phyloP scores from a whole-genome alignment of 2,113 vertebrate species.

The Pipa parva region DNA sequence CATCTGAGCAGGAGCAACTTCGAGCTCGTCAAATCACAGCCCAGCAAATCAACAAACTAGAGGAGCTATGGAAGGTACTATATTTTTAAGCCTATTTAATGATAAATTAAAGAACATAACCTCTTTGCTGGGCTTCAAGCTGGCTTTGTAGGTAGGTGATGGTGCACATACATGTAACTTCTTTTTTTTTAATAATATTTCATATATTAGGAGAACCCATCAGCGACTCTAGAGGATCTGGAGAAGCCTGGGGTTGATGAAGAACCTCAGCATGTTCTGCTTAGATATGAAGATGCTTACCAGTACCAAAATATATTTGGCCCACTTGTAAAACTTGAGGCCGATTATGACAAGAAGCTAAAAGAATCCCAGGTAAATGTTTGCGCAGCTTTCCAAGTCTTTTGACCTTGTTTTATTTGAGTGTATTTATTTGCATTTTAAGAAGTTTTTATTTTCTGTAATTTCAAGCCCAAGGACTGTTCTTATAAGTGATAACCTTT shows the following conservation, averaged over 20 bases:
- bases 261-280: slow-evolving; percentile 92
- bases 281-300: slow-evolving; percentile 95
- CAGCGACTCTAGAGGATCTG: slow-evolving; percentile 90
- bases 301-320: slow-evolving; percentile 99
- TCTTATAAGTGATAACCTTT: no score
- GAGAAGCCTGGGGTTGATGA: slow-evolving; percentile 97
- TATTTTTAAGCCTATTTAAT: not conserved
- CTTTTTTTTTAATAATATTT: not conserved
- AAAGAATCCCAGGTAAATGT: slow-evolving; percentile 95
- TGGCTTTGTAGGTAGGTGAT: not conserved
- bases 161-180: not conserved
- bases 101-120: no score
- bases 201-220: slow-evolving; percentile 83
- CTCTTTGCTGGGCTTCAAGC: no score
- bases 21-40: slow-evolving; percentile 92
- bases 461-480: no score
- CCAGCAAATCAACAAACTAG: slow-evolving; percentile 96
- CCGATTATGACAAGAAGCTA: slow-evolving; percentile 98
- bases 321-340: slow-evolving; percentile 94
- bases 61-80: slow-evolving; percentile 94
- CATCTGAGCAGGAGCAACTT: slow-evolving; percentile 94
- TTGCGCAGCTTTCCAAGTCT: no score
- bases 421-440: no score
- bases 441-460: no score
- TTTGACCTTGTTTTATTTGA: no score